A percentile compares a stretch with the other conserved stretches of the same genome.
Evolutionary conservation across 35 echinoderm and acorn worm species (phyloP).

Genomic region (Anneissia japonica): DNA sequence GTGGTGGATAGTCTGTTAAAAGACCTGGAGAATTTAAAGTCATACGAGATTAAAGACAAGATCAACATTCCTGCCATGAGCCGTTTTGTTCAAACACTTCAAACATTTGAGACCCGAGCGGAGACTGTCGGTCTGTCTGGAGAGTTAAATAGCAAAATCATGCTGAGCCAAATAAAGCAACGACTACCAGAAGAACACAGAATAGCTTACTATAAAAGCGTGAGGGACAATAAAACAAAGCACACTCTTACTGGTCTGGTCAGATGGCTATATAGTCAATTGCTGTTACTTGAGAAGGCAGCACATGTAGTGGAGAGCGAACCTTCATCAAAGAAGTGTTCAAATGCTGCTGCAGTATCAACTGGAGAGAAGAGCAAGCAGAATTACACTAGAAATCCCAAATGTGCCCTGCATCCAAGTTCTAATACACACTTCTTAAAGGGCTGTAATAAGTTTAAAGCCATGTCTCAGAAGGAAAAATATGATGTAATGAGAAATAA

Average conservation of each 20-base stretch:
- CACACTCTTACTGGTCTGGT: constrained; percentile 44
- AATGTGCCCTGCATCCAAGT: constrained; percentile 47
- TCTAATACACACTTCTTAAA: constrained; percentile 46
- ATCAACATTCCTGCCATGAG: constrained; percentile 33
- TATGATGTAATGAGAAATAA: constrained; percentile 55
- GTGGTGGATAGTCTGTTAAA: constrained; percentile 50
- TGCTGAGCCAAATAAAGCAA: constrained; percentile 53
- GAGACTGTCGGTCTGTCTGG: constrained; percentile 45
- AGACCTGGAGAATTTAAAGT: constrained; percentile 49
- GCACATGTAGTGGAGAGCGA: background rate
- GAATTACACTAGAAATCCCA: background rate
- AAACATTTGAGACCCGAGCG: constrained; percentile 46
- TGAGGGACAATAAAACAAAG: constrained; percentile 27
- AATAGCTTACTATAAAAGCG: constrained; percentile 46
- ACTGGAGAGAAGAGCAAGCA: background rate
- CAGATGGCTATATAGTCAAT: constrained; percentile 38
- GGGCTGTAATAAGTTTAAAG: constrained; percentile 60
- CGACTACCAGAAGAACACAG: constrained; percentile 50
- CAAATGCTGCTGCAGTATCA: constrained; percentile 46
- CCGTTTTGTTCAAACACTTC: constrained; percentile 45
- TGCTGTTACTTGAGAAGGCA: constrained; percentile 50
- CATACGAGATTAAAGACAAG: constrained; percentile 46
- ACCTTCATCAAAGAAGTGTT: constrained; percentile 18
- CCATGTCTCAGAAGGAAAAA: constrained; percentile 44
- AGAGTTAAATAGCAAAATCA: constrained; percentile 61